A percentile compares a stretch with the other conserved stretches of the same genome.
Conservation (phyloP, 2,888 invertebrate species). For the Ophion obscuratus region DNA sequence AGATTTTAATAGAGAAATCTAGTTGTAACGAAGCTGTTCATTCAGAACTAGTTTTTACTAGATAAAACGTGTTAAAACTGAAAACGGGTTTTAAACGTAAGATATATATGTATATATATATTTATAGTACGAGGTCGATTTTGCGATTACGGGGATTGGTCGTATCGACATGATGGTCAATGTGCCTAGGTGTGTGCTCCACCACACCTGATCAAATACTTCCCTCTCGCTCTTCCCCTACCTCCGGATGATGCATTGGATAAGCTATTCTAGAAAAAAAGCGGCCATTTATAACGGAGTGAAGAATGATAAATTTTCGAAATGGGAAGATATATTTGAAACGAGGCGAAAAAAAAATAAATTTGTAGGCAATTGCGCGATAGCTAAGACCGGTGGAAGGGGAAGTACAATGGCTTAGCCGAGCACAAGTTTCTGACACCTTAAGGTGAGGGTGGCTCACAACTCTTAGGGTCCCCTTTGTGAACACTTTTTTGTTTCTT, state of each 20-base stretch:
- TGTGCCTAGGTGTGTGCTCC: slow-evolving; percentile 15
- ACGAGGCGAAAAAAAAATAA: neutral
- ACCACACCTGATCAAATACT: slow-evolving; percentile 50
- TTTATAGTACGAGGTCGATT: slow-evolving; percentile 3
- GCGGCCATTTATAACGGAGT: neutral
- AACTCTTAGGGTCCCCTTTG: no score
- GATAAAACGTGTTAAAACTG: no score
- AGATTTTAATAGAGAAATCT: no score
- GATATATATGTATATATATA: neutral
- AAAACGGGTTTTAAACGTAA: neutral
- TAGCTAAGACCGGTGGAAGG: neutral
- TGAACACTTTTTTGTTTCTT: no score
- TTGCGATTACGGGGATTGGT: slow-evolving; percentile 35
- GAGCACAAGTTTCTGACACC: no score
- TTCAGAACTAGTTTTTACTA: no score
- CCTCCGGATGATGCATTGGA: slow-evolving; percentile 4
- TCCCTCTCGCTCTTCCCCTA: neutral
- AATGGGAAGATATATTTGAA: neutral
- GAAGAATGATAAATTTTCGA: neutral
- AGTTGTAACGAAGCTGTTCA: no score
- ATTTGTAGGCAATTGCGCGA: neutral
- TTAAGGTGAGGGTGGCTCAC: no score
- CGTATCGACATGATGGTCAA: slow-evolving; percentile 40
- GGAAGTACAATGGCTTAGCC: neutral
- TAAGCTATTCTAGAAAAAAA: neutral